Base-by-base conservation (phyloP, 2,113 vertebrate species). In the Fulica atra region DNA sequence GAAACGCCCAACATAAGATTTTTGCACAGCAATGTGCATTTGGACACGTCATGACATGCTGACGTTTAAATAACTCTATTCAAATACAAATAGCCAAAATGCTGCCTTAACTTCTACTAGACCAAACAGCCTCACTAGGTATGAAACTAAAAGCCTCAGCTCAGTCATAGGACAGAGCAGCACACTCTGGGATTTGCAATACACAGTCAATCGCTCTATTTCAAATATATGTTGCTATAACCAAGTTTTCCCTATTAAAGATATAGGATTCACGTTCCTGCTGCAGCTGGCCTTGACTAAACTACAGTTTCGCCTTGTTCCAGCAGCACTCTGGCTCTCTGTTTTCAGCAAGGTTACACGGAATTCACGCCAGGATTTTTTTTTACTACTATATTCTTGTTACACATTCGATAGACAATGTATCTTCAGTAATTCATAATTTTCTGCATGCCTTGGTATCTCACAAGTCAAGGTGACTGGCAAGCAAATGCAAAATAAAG, bases 41-140 rank as follows among this genome's bases (percentile, higher is more conserved):
- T 42, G 50, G 65, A 86, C 64, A 78, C 81, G 80, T 86, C 86
- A 91, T 19, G 57, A 91, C 93, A 94, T 2, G 72, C 23, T 81
- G 88, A 44, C 65, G 29, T 72, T 93, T 86, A 84, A 96, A 89
- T 87, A 93, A 65, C 35, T 84, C 81, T 73, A 95, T 91, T 89
- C 88, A 90, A 93, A 89, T 14, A 57, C 65, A 51, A 61, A 86
- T 7, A 72, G 72, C 46, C 88, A 73, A 89, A 94, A 87, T 7
- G 46, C 57, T 89, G 65, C 77, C 60, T 94, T n/a, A 7, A 78
- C 51, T 84, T 71, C 29, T 83, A 50, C 56, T 4, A 73, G 63
- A 61, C 36, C 63, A 78, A 89, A 60, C 9, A 86, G n/a, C 44
- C 69, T 70, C 42, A 63, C 42, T 21, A 42, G 16, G 48, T 73